These are phyloP conservation scores for Drosophila parvula DNA, from an alignment of 1,140 invertebrate genomes.

Conservation along the genomic window DNA sequence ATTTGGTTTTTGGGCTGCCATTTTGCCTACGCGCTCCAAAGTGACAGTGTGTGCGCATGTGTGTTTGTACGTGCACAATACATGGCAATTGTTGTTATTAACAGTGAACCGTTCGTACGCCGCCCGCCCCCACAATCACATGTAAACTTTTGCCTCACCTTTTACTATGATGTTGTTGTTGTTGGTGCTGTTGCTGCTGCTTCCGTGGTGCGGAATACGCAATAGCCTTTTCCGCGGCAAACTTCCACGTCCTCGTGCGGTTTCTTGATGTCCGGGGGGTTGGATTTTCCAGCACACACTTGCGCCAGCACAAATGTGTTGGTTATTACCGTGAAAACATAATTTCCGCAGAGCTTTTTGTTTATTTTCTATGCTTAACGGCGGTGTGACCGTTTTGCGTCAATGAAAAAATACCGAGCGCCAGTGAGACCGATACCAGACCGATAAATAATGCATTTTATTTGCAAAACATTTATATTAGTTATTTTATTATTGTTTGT, in stretches of 20 bases:
- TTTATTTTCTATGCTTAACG: conserved; percentile 60
- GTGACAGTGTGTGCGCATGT: conserved; percentile 31
- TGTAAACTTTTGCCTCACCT: conserved; percentile 69
- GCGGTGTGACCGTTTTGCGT: not conserved
- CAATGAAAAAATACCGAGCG: not conserved
- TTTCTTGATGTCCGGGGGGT: conserved; percentile 31
- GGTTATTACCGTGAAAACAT: conserved; percentile 60
- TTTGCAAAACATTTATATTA: too few relatives aligned
- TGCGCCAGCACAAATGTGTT: conserved; percentile 71
- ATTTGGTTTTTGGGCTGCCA: conserved; percentile 59
- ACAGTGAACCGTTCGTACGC: conserved; percentile 29
- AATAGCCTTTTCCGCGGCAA: conserved; percentile 52
- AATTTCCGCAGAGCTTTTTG: conserved; percentile 61
- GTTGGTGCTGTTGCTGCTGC: conserved; percentile 39
- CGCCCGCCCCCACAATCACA: conserved; percentile 50
- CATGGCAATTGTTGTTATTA: conserved; percentile 76
- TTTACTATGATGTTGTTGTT: conserved; percentile 40
- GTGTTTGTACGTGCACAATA: conserved; percentile 48
- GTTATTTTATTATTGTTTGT: too few relatives aligned
- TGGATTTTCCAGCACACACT: conserved; percentile 39
- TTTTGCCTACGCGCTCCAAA: conserved; percentile 72
- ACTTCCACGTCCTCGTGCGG: conserved; percentile 11
- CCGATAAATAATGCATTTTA: not conserved
- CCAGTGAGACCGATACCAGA: not conserved
- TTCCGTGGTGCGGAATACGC: conserved; percentile 63